phyloP scores from a whole-genome alignment of 2,888 invertebrate genomes.

The Torymus auratus region DNA sequence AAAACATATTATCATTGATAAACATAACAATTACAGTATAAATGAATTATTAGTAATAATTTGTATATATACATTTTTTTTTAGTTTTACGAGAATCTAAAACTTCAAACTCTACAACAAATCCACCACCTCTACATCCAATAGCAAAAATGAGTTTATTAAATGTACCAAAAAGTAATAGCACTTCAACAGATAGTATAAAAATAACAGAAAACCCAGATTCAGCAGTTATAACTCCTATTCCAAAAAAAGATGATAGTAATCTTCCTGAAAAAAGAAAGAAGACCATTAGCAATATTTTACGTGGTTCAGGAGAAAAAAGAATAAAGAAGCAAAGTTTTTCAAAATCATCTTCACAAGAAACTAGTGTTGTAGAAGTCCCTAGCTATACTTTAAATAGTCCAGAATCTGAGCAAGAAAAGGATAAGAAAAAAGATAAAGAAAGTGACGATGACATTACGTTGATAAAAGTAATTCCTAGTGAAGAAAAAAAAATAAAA shows the following conservation, averaged over 20 bases:
- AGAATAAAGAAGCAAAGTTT: conserved; percentile 70
- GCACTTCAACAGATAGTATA: conserved; percentile 69
- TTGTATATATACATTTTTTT: conserved; percentile 48
- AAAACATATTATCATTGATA: no score
- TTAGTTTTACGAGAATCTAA: conserved; percentile 74
- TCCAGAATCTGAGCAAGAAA: conserved; percentile 73
- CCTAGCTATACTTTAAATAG: conserved; percentile 68
- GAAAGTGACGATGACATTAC: conserved; percentile 73
- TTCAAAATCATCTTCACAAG: conserved; percentile 68
- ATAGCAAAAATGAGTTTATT: conserved; percentile 73
- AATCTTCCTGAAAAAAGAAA: conserved; percentile 68
- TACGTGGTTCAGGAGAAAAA: conserved; percentile 70
- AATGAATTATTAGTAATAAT: conserved; percentile 11
- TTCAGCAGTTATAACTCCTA: conserved; percentile 75
- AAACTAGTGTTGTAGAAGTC: conserved; percentile 67
- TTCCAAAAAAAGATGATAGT: conserved; percentile 71
- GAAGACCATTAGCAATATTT: conserved; percentile 73
- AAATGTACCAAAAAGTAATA: conserved; percentile 67
- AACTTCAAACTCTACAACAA: conserved; percentile 70
- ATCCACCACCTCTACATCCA: conserved; percentile 75
- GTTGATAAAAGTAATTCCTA: conserved; percentile 73
- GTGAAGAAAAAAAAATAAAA: conserved; percentile 67
- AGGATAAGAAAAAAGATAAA: conserved; percentile 71
- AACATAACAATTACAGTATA: no score
- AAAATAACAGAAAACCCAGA: conserved; percentile 75